Conservation (phyloP, 2,113 vertebrate genomes). For the Monopterus albus region DNA sequence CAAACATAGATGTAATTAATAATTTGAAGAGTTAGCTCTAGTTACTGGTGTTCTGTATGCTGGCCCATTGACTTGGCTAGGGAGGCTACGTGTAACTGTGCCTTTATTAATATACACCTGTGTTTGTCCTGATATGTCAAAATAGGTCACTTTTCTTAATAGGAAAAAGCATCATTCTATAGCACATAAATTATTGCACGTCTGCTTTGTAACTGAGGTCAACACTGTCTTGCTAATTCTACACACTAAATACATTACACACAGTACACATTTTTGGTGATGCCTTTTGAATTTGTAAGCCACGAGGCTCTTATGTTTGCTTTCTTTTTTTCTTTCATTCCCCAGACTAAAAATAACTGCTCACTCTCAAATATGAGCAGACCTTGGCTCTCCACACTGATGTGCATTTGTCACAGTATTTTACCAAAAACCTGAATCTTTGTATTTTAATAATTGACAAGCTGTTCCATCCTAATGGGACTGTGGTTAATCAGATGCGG, state of each 20-base stretch:
- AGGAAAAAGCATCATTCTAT: no score
- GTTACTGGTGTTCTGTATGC: no score
- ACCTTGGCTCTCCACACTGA: background rate
- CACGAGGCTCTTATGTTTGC: background rate
- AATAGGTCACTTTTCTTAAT: no score
- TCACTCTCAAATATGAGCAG: background rate
- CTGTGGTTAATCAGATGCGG: conserved; percentile 13
- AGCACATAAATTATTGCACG: no score
- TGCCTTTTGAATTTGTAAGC: background rate
- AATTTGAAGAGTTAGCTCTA: no score
- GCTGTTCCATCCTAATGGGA: background rate
- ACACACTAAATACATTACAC: background rate
- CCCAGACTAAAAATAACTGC: background rate
- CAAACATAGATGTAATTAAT: background rate
- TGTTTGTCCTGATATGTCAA: background rate
- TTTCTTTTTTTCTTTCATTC: background rate
- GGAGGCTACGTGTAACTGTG: no score
- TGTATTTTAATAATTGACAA: background rate
- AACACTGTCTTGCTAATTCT: background rate
- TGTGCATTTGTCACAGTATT: background rate
- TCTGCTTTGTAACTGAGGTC: background rate
- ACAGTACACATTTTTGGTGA: background rate
- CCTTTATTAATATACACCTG: no score
- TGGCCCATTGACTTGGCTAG: no score
- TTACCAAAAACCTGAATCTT: background rate